Conservation (phyloP, 1,140 invertebrate genomes). For the Drosophila novamexicana region DNA sequence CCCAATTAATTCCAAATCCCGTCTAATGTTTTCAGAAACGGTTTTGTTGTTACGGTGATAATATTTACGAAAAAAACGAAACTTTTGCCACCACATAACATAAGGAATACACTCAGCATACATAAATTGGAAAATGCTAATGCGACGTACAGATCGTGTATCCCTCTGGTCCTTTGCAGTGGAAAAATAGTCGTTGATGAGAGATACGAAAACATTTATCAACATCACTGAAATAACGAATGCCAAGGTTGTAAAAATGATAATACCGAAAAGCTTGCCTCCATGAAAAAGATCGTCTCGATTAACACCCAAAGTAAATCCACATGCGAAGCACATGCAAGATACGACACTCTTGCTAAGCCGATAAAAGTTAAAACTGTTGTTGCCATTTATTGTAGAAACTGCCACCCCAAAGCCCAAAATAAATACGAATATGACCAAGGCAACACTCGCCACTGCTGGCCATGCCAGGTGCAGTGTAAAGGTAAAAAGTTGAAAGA, state of each 20-base stretch:
- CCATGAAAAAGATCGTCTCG: conserved; percentile 56
- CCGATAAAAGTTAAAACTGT: conserved; percentile 37
- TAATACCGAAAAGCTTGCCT: conserved; percentile 45
- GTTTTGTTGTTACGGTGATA: conserved; percentile 37
- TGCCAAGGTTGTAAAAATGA: conserved; percentile 48
- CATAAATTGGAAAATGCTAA: conserved; percentile 63
- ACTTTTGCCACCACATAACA: conserved; percentile 6
- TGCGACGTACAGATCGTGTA: neutral
- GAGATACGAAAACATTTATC: conserved; percentile 57
- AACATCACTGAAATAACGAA: conserved; percentile 60
- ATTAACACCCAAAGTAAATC: conserved; percentile 47
- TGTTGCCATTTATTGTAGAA: conserved; percentile 65
- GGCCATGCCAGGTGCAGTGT: conserved; percentile 50
- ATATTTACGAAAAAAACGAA: conserved; percentile 32
- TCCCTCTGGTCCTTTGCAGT: conserved; percentile 44
- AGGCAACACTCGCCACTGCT: conserved; percentile 37
- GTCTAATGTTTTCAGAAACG: conserved; percentile 40
- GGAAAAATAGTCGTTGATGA: conserved; percentile 62
- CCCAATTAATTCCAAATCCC: neutral
- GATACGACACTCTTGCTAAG: conserved; percentile 47
- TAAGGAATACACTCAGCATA: conserved; percentile 32
- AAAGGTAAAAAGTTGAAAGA: conserved; percentile 56
- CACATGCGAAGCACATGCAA: conserved; percentile 61
- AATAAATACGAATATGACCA: conserved; percentile 59
- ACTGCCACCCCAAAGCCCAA: conserved; percentile 48